Conservation (phyloP, 2,797 vertebrate species). For the Catharus ustulatus region DNA sequence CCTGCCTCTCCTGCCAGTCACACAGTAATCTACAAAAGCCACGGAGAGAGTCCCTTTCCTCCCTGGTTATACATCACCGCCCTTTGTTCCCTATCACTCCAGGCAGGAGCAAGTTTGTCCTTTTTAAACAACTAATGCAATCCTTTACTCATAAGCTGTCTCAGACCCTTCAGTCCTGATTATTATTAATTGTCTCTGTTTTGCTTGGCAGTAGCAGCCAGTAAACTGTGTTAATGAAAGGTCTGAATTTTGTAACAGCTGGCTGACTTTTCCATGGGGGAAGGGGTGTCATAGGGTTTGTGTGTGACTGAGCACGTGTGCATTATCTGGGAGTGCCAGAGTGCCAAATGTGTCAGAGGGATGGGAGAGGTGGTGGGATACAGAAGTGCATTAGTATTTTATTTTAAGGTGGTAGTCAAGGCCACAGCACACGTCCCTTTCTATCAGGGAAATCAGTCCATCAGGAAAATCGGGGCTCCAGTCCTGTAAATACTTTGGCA, state of each 20-base stretch:
- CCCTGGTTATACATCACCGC: neutral
- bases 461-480: neutral
- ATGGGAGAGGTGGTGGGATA: neutral
- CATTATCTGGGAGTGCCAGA: neutral
- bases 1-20: conserved; percentile 46
- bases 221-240: conserved; percentile 51
- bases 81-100: conserved; percentile 58
- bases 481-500: neutral
- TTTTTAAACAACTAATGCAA: conserved; percentile 35
- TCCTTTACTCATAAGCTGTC: conserved; percentile 37
- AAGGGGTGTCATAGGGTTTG: neutral
- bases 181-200: conserved; percentile 52
- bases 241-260: conserved; percentile 51
- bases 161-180: conserved; percentile 26
- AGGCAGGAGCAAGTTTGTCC: conserved; percentile 31
- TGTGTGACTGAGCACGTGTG: neutral
- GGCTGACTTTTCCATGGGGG: neutral
- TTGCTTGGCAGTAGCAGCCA: conserved; percentile 46
- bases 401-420: neutral
- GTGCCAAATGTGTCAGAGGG: neutral
- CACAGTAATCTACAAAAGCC: conserved; percentile 26
- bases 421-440: neutral
- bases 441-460: neutral
- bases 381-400: neutral
- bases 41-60: conserved; percentile 31